Percentiles rank a stretch among this genome's conserved stretches.
phyloP scores from a whole-genome alignment of 2,113 vertebrate species.

The Eonycteris spelaea region DNA sequence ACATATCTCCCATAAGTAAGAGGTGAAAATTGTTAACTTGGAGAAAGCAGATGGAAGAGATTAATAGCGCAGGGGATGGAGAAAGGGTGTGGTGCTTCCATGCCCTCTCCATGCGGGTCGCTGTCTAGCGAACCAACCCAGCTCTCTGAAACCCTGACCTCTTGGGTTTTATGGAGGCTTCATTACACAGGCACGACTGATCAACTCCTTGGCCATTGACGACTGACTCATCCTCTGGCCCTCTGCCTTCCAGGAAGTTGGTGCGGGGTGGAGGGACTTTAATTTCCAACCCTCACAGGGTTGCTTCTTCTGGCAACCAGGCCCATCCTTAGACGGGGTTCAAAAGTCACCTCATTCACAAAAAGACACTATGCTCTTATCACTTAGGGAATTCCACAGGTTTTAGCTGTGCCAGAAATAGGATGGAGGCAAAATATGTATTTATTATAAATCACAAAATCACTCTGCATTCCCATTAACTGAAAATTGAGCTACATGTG shows the following conservation, averaged over 20 bases:
- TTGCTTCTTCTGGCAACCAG: neutral
- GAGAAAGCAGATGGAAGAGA: neutral
- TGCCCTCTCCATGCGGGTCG: neutral
- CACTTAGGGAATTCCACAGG: neutral
- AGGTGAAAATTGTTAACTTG: neutral
- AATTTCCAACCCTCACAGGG: neutral
- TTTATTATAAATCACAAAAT: neutral
- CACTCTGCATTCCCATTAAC: neutral
- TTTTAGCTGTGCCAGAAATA: neutral
- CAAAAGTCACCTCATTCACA: neutral
- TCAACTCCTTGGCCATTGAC: neutral
- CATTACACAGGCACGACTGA: neutral
- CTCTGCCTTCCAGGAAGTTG: neutral
- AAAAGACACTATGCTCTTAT: neutral
- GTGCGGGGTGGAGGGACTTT: neutral
- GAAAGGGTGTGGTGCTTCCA: neutral
- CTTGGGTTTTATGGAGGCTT: neutral
- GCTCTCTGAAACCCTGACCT: neutral
- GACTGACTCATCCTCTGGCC: neutral
- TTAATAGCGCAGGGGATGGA: neutral
- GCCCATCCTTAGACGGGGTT: neutral
- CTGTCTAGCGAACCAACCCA: neutral
- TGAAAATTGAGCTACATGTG: neutral
- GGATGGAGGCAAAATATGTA: neutral
- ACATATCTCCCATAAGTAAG: no score